Evolutionary conservation across 2,797 vertebrate genomes (phyloP).

Genomic region (Vultur gryphus): DNA sequence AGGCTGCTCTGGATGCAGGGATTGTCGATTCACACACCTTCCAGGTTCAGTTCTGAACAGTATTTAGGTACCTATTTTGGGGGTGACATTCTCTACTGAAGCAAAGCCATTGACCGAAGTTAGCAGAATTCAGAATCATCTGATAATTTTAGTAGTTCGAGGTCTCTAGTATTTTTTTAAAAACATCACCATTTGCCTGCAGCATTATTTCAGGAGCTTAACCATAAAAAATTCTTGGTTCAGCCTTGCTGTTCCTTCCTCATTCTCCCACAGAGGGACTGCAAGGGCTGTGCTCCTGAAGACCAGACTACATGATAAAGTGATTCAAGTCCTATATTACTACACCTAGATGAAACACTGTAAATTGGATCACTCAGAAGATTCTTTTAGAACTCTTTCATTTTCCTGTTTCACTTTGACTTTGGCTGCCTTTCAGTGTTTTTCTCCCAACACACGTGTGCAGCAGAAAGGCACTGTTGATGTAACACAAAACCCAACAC

Average conservation of each 20-base stretch:
- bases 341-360: neutral
- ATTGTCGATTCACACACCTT: neutral
- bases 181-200: neutral
- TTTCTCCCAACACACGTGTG: neutral
- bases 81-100: neutral
- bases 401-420: neutral
- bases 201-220: neutral
- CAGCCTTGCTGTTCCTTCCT: neutral
- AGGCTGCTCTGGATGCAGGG: neutral
- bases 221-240: neutral
- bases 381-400: neutral
- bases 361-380: neutral
- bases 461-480: neutral
- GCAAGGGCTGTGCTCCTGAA: neutral
- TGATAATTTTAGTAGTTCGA: fast-evolving
- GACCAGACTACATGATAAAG: neutral
- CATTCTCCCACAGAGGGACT: neutral
- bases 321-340: neutral
- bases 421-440: neutral
- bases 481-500: neutral
- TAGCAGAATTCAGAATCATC: neutral
- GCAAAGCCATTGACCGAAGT: neutral
- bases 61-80: fast-evolving
- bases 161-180: neutral
- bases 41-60: neutral